These are phyloP conservation scores for Callimorpha dominula DNA, from an alignment of 2,888 invertebrate species.

Conservation along the genomic window DNA sequence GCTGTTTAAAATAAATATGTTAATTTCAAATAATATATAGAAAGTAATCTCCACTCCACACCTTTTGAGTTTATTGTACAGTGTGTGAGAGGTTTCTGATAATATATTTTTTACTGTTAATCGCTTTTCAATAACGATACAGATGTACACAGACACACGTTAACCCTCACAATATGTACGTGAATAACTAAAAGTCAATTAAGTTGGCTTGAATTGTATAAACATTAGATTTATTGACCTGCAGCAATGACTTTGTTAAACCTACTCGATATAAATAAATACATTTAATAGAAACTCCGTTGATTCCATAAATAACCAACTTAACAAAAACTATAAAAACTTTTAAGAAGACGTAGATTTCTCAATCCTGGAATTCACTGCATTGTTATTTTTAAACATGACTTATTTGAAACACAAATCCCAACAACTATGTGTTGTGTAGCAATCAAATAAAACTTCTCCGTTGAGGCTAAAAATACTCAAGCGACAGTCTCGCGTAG, in stretches of 20 bases:
- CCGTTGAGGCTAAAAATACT: constrained; percentile 53
- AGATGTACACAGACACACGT: too few relatives aligned
- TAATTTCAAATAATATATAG: too few relatives aligned
- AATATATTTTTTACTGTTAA: too few relatives aligned
- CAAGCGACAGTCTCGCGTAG: constrained; percentile 51
- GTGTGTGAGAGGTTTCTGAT: too few relatives aligned
- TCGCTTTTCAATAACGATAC: too few relatives aligned
- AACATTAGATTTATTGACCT: background rate
- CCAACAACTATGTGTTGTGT: constrained; percentile 48
- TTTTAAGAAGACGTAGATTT: constrained; percentile 28
- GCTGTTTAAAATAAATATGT: too few relatives aligned
- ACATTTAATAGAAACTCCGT: background rate
- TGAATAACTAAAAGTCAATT: too few relatives aligned
- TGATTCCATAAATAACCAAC: constrained; percentile 34
- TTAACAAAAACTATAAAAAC: constrained; percentile 12
- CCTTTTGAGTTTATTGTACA: too few relatives aligned
- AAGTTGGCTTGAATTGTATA: background rate
- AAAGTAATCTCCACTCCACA: too few relatives aligned
- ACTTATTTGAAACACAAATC: constrained; percentile 53
- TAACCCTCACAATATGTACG: too few relatives aligned
- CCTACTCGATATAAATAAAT: background rate
- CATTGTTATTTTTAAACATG: constrained; percentile 52
- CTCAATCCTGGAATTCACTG: constrained; percentile 36
- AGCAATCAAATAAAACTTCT: constrained; percentile 55
- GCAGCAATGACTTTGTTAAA: too few relatives aligned